Conservation (phyloP, 2,888 invertebrate genomes). For the Dastarcus helophoroides region DNA sequence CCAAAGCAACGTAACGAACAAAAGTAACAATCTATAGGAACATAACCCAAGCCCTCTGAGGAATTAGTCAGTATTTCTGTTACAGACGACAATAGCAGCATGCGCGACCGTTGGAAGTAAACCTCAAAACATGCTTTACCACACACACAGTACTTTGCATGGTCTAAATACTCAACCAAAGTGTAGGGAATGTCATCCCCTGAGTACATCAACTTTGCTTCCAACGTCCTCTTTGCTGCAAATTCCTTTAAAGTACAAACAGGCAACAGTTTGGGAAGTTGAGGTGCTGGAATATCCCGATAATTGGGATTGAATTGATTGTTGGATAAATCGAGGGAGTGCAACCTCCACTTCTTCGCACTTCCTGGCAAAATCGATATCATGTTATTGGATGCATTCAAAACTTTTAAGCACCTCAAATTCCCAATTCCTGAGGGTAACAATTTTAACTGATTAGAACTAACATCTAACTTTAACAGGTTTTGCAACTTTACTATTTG, state of each 20-base stretch:
- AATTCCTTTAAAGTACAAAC: conserved; percentile 44
- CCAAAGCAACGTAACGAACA: conserved; percentile 45
- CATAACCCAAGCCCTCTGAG: conserved; percentile 29
- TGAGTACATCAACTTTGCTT: conserved; percentile 43
- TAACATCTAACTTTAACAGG: conserved; percentile 51
- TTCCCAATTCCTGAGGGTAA: conserved; percentile 58
- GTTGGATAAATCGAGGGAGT: conserved; percentile 45
- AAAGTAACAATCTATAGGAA: conserved; percentile 49
- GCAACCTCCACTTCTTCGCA: conserved; percentile 42
- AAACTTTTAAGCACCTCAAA: conserved; percentile 41
- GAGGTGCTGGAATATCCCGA: background rate
- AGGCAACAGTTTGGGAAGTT: conserved; percentile 28
- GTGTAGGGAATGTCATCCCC: conserved; percentile 47
- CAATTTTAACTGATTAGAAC: conserved; percentile 45
- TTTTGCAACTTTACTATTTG: conserved; percentile 50
- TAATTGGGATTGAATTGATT: conserved; percentile 41
- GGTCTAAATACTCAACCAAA: conserved; percentile 47
- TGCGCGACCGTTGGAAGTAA: conserved; percentile 28
- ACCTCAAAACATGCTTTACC: conserved; percentile 37
- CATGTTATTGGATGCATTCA: conserved; percentile 45
- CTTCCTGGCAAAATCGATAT: conserved; percentile 49
- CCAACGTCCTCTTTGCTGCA: conserved; percentile 43
- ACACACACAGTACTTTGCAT: conserved; percentile 51
- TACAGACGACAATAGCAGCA: conserved; percentile 36
- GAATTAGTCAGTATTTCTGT: conserved; percentile 34